Percentiles rank a stretch among this genome's conserved stretches.
These are phyloP conservation scores for Cantharis nigra DNA, from an alignment of 2,888 invertebrate genomes.

Conservation along the genomic window DNA sequence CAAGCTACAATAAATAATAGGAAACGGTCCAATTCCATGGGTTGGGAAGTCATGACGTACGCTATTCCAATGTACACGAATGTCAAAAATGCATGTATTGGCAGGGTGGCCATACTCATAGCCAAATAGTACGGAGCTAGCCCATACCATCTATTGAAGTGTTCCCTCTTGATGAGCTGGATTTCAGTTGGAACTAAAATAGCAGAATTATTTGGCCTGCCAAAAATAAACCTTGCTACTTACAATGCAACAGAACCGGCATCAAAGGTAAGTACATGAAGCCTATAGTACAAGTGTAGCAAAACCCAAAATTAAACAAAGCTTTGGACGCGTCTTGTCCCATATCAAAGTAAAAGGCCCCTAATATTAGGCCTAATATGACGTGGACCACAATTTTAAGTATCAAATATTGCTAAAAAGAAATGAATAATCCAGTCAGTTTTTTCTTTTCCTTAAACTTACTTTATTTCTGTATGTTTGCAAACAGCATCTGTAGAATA, in stretches of 20 bases:
- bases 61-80: constrained; percentile 71
- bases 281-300: constrained; percentile 77
- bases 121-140: constrained; percentile 80
- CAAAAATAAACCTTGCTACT: constrained; percentile 51
- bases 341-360: constrained; percentile 71
- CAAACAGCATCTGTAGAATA: constrained; percentile 71
- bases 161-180: constrained; percentile 76
- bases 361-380: constrained; percentile 71
- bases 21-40: constrained; percentile 70
- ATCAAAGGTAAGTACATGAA: constrained; percentile 84
- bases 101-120: constrained; percentile 71
- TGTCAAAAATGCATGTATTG: constrained; percentile 71
- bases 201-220: not conserved
- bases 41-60: constrained; percentile 77
- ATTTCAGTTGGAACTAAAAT: constrained; percentile 79
- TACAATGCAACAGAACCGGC: constrained; percentile 79
- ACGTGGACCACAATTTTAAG: constrained; percentile 71
- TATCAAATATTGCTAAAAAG: constrained; percentile 69
- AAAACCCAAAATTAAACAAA: constrained; percentile 83
- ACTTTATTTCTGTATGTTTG: constrained; percentile 79
- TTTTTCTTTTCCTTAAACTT: constrained; percentile 31
- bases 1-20: constrained; percentile 72
- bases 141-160: constrained; percentile 86
- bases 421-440: constrained; percentile 12
- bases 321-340: constrained; percentile 83